phyloP scores from a whole-genome alignment of 2,797 vertebrate species.

The Manis javanica region DNA sequence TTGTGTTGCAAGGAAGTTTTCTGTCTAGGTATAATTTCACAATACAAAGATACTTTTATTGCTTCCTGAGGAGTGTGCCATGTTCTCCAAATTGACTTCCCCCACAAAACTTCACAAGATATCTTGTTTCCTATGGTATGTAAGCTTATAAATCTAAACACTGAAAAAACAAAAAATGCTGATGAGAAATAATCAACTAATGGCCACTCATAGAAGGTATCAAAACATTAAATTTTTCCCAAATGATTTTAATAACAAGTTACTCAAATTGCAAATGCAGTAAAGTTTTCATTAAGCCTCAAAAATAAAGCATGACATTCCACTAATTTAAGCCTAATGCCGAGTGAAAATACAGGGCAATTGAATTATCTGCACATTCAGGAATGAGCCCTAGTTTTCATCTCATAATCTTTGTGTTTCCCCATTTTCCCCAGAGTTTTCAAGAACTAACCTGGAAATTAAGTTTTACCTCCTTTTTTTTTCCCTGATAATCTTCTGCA shows the following conservation, averaged over 20 bases:
- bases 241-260: constrained; percentile 6
- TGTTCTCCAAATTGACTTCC: background rate
- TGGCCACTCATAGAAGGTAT: background rate
- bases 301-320: background rate
- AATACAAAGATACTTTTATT: background rate
- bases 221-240: background rate
- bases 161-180: background rate
- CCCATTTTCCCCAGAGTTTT: background rate
- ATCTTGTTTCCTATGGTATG: background rate
- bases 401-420: background rate
- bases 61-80: background rate
- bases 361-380: background rate
- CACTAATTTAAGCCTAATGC: background rate
- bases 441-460: constrained; percentile 37
- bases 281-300: background rate
- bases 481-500: background rate
- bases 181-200: constrained; percentile 27
- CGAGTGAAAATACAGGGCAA: background rate
- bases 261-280: background rate
- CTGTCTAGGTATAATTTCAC: background rate
- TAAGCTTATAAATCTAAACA: background rate
- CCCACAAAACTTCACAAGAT: background rate
- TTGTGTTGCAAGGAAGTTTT: background rate
- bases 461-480: constrained; percentile 32
- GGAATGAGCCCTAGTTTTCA: background rate